A percentile compares a stretch with the other conserved stretches of the same genome.
Evolutionary conservation across 2,888 invertebrate genomes (phyloP).

Genomic region (Nemoura dubitans): DNA sequence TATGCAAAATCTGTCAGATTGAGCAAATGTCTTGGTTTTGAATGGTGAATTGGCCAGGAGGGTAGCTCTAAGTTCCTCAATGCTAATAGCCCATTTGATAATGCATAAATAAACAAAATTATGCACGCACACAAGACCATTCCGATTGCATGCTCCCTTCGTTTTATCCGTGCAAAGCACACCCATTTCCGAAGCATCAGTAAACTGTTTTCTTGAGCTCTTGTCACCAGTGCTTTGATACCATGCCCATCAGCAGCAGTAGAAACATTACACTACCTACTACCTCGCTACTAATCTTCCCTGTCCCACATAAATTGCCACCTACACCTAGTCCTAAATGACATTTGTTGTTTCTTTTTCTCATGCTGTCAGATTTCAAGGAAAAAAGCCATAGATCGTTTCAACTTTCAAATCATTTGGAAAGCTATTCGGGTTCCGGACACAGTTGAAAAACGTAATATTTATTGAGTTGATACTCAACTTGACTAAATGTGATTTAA

Average conservation of each 20-base stretch:
- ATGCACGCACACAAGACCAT: neutral
- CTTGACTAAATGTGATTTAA: too few relatives aligned
- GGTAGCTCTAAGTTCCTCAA: neutral
- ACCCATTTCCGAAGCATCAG: neutral
- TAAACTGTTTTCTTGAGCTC: neutral
- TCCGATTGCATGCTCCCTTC: neutral
- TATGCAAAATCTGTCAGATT: constrained; percentile 53
- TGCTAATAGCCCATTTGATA: neutral
- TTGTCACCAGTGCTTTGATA: too few relatives aligned
- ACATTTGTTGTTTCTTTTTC: neutral
- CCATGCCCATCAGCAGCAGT: too few relatives aligned
- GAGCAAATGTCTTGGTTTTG: constrained; percentile 45
- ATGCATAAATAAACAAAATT: neutral
- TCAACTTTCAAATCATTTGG: too few relatives aligned
- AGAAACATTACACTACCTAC: too few relatives aligned
- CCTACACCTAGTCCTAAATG: neutral
- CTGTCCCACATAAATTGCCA: neutral
- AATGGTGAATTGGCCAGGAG: neutral
- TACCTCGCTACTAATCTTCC: too few relatives aligned
- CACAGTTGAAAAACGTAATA: too few relatives aligned
- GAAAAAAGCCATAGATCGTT: neutral
- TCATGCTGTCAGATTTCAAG: neutral
- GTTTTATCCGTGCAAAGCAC: neutral
- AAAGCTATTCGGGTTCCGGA: too few relatives aligned
- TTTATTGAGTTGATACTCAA: too few relatives aligned